Percentiles rank a stretch among this genome's conserved stretches.
Conservation (phyloP, 2,797 vertebrate genomes). For the Thripadectes ignobilis region DNA sequence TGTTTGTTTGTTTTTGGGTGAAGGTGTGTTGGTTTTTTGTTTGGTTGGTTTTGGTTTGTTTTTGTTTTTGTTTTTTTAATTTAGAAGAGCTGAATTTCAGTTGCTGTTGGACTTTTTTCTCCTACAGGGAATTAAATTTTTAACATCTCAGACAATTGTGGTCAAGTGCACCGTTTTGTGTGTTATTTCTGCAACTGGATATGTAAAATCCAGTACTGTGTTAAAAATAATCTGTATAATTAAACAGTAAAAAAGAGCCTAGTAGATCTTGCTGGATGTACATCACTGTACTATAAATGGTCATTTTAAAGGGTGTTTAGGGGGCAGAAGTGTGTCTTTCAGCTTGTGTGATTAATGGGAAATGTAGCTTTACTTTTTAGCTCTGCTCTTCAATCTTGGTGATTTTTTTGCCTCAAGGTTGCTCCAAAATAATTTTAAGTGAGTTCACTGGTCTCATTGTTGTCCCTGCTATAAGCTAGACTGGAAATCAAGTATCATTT, state of each 20-base stretch:
- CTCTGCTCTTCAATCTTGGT: not conserved
- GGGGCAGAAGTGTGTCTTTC: not conserved
- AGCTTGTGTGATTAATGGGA: not conserved
- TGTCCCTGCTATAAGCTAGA: not conserved
- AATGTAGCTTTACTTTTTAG: not conserved
- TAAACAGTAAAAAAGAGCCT: not conserved
- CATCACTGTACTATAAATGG: not conserved
- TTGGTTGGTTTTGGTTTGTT: too few relatives aligned
- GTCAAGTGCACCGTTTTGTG: not conserved
- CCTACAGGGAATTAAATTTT: not conserved
- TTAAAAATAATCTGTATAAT: not conserved
- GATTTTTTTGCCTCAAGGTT: not conserved
- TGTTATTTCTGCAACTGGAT: not conserved
- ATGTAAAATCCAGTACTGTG: not conserved
- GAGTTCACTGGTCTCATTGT: not conserved
- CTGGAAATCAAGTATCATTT: not conserved
- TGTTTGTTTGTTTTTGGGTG: too few relatives aligned
- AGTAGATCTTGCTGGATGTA: not conserved
- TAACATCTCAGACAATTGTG: not conserved
- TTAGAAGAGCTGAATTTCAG: not conserved
- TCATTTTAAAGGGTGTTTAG: too few relatives aligned
- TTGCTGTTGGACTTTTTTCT: not conserved
- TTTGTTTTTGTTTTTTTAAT: too few relatives aligned
- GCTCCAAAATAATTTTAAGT: not conserved
- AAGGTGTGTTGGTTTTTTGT: too few relatives aligned